Evolutionary conservation across 2,888 invertebrate genomes (phyloP), one percentile per base, ranked within the genome.

Genomic region (Epistrophe grossulariae): DNA sequence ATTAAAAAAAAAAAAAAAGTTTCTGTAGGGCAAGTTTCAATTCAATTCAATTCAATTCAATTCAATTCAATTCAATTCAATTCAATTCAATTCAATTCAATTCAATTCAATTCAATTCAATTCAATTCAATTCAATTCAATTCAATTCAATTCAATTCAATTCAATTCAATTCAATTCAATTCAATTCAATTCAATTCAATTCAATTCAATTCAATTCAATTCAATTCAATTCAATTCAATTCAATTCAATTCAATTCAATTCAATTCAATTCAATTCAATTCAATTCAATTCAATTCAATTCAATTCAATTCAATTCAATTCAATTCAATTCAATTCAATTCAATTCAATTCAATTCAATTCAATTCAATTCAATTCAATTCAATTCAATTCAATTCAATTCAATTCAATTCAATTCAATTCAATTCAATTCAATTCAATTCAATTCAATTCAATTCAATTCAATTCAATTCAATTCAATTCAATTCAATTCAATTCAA

Each of bases 181-280:
- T 68, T 19, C 48, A n/a, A 48, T 48, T n/a, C 48, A 48, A 64
- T 68, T 9, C 68, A 68, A 48, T 68, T 45, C 13, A 68, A 68
- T 68, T 10, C 68, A 68, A 48, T 68, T 45, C 68, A 68, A 48
- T 45, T 45, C 68, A 68, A 68, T 45, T 24, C 68, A 68, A 48
- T 68, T 45, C 68, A 68, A 68, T 68, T 19, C 68, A 68, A 68
- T 68, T 45, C n/a, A 48, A 68, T 17, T 45, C 68, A 68, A 24
- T 45, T 19, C 68, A 68, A 68, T 68, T n/a, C 68, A 68, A 48
- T 68, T 24, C 68, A 68, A 68, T 68, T 19, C 45, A 68, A 48
- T 68, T n/a, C 68, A 68, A 68, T 48, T 45, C 68, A 43, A 68
- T 68, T 19, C 68, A 68, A 19, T 68, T n/a, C 68, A 68, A 68